A percentile compares a stretch with the other conserved stretches of the same genome.
These are phyloP conservation scores for Drosophila putrida DNA, from an alignment of 2,888 invertebrate species.

Conservation along the genomic window DNA sequence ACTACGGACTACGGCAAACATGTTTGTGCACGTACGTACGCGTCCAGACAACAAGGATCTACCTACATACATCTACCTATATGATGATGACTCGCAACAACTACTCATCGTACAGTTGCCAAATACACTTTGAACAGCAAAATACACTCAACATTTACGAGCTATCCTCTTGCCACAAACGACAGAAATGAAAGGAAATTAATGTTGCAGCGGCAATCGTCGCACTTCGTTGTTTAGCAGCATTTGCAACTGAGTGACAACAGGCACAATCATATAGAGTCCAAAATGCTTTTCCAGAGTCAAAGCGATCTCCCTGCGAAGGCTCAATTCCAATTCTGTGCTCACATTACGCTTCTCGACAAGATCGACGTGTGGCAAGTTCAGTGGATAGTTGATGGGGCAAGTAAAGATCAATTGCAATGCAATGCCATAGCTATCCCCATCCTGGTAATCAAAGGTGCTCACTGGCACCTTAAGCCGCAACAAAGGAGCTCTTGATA, in stretches of 20 bases:
- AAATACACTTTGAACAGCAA: constrained; percentile 36
- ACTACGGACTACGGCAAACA: constrained; percentile 51
- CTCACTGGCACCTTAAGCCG: constrained; percentile 60
- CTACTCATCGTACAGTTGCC: constrained; percentile 5
- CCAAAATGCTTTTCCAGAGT: constrained; percentile 62
- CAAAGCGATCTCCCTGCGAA: constrained; percentile 46
- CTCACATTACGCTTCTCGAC: constrained; percentile 61
- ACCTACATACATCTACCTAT: constrained; percentile 4
- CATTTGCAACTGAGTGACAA: constrained; percentile 63
- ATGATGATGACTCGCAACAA: constrained; percentile 12
- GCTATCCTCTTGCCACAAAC: not conserved
- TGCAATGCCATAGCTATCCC: constrained; percentile 45
- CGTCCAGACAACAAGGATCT: constrained; percentile 45
- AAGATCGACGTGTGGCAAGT: constrained; percentile 56
- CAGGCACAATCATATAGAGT: constrained; percentile 66
- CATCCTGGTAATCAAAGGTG: constrained; percentile 55
- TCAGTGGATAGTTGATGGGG: constrained; percentile 57
- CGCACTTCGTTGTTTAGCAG: constrained; percentile 53
- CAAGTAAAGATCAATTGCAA: constrained; percentile 66
- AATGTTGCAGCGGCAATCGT: constrained; percentile 24
- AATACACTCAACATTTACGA: constrained; percentile 57
- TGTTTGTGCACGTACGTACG: constrained; percentile 67
- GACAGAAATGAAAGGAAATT: constrained; percentile 1
- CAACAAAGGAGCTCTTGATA: constrained; percentile 49
- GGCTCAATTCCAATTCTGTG: constrained; percentile 37